Base-by-base conservation (phyloP, 2,888 invertebrate species). In the Calliopum simillimum region DNA sequence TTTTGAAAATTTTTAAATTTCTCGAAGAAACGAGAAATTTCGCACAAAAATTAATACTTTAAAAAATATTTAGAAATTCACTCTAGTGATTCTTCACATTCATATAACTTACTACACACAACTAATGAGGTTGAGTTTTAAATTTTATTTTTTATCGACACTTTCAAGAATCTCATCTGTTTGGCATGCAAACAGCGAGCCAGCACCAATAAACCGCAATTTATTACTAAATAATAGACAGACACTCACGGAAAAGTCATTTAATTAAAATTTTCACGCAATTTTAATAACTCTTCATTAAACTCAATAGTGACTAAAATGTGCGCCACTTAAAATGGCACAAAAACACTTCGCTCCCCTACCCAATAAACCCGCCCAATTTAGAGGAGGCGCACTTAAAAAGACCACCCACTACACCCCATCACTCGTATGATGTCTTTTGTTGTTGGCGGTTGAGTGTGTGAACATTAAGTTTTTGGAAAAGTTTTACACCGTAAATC, bases 251-350 rank as follows among this genome's bases (percentile, higher is more conserved):
- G 13, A 46, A 33, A 46, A 55, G 53, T 65, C 65, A 43, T 65
- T 65, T 65, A 65, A 65, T 65, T 65, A 65, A 65, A 65, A 65
- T 65, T 41, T 65, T 65, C 65, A 65, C 55, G 65, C 65, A 55
- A 55, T 65, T 65, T 65, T 65, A 65, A 65, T 65, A 65, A 65
- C 65, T 65, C 55, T 65, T 65, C 65, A 65, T 65, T 65, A 65
- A 65, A 43, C 21, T 41, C 65, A 16, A 25, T 43, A 55, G 55
- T 65, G 55, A 65, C 44, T 65, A 23, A 33, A 44, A 65, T 65
- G n/a, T 44, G 44, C n/a, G 63, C 49, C 46, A 61, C 44, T 63
- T n/a, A 25, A 11, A 63, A 23, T 11, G 13, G 13, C 13, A 23
- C 12, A 62, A 6, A 21, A 62, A 21, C 47, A 13, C 41, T 11